phyloP scores from a whole-genome alignment of 2,113 vertebrate species.

The Taurulus bubalis region DNA sequence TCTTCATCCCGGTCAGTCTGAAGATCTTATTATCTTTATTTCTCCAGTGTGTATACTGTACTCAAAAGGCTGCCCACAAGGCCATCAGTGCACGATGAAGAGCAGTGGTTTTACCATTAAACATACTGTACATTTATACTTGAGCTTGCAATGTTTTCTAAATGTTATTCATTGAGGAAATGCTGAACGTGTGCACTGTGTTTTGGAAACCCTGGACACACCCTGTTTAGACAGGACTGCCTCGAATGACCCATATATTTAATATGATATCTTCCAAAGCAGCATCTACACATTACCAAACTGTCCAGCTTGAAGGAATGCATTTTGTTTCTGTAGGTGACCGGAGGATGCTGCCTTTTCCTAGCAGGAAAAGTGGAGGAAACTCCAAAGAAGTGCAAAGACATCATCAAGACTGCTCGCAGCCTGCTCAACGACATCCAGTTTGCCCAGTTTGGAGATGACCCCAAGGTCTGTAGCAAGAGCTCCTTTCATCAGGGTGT shows the following conservation, averaged over 20 bases:
- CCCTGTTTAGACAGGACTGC: background rate
- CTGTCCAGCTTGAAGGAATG: background rate
- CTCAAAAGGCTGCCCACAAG: background rate
- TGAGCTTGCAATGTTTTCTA: background rate
- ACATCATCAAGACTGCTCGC: constrained; percentile 14
- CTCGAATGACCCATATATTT: background rate
- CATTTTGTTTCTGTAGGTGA: background rate
- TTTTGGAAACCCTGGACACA: background rate
- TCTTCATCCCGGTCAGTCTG: background rate
- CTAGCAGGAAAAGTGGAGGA: constrained; percentile 20
- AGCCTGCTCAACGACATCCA: constrained; percentile 28
- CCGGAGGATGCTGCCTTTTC: constrained; percentile 19
- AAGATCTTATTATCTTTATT: background rate
- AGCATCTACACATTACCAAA: background rate
- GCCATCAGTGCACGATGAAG: background rate
- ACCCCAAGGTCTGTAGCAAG: constrained; percentile 21
- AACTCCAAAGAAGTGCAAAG: constrained; percentile 23
- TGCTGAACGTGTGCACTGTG: background rate
- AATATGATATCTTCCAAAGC: background rate
- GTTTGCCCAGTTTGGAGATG: constrained; percentile 9
- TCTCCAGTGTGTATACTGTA: background rate
- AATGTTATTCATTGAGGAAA: background rate
- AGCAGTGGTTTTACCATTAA: background rate
- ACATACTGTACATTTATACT: background rate
- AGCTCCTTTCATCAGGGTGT: background rate